Evolutionary conservation across 2,888 invertebrate species (phyloP).

Genomic region (Cephus pulcher): DNA sequence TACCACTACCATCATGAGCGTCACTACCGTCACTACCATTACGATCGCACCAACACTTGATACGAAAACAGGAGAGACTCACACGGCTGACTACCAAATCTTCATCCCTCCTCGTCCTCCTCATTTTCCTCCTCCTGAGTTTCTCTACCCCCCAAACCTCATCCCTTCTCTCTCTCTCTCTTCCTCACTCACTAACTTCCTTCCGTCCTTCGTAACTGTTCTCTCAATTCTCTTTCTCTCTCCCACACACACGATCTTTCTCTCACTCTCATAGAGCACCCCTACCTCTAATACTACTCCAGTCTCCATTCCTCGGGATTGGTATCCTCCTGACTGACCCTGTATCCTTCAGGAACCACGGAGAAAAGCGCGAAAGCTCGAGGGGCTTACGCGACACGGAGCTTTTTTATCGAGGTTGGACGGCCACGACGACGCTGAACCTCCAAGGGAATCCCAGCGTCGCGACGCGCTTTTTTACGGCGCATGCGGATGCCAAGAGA

Average conservation of each 20-base stretch:
- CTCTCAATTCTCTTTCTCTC: neutral
- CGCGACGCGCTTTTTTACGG: conserved; percentile 45
- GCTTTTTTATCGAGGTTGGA: conserved; percentile 58
- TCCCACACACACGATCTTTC: neutral
- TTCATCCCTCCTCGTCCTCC: neutral
- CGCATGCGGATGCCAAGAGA: conserved; percentile 51
- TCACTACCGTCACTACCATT: neutral
- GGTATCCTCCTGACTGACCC: neutral
- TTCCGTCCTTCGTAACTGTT: conserved; percentile 1
- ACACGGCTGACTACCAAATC: neutral
- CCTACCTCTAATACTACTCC: neutral
- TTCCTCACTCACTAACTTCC: conserved; percentile 9
- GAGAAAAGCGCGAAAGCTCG: conserved; percentile 21
- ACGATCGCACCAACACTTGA: neutral
- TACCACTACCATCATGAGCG: neutral
- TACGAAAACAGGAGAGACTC: neutral
- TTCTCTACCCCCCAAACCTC: conserved; percentile 19
- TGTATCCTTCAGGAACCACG: conserved; percentile 16
- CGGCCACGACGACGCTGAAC: conserved; percentile 14
- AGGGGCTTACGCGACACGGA: conserved; percentile 35
- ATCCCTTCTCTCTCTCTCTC: neutral
- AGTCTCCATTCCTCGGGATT: neutral
- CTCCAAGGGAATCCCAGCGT: conserved; percentile 21
- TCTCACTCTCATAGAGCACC: neutral
- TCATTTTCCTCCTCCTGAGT: conserved; percentile 12